These are phyloP conservation scores for Troides helena DNA, from an alignment of 2,888 invertebrate genomes.

Conservation along the genomic window DNA sequence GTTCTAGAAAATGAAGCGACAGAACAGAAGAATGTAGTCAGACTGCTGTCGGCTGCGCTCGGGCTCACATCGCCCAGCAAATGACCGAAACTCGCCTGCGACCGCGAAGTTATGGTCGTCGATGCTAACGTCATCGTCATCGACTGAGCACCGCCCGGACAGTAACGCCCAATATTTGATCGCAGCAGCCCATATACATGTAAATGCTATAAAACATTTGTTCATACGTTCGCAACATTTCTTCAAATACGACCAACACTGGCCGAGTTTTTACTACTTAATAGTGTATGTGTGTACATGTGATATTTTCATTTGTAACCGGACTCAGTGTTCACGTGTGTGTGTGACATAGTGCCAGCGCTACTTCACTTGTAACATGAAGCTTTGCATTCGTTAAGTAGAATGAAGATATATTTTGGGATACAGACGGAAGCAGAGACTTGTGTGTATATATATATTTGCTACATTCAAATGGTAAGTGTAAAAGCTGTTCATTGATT, in stretches of 20 bases:
- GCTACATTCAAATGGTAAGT: background rate
- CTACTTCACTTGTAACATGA: background rate
- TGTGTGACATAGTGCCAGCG: background rate
- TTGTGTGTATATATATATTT: background rate
- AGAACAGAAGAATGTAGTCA: conserved; percentile 89
- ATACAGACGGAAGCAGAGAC: background rate
- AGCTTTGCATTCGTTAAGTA: background rate
- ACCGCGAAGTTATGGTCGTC: conserved; percentile 4
- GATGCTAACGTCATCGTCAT: conserved; percentile 36
- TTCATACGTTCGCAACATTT: background rate
- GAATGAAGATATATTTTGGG: background rate
- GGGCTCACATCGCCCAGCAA: conserved; percentile 79
- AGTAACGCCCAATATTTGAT: background rate
- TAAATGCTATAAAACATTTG: no score
- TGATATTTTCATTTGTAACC: background rate
- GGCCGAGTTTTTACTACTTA: background rate
- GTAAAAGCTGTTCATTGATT: background rate
- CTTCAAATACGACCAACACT: background rate
- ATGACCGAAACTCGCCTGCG: conserved; percentile 49
- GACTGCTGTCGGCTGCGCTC: conserved; percentile 88
- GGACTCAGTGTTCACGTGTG: background rate
- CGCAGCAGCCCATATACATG: background rate
- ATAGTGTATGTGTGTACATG: background rate
- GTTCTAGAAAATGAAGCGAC: conserved; percentile 84
- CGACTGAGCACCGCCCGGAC: conserved; percentile 33